phyloP scores from a whole-genome alignment of 2,113 vertebrate species.

The Esox niger region DNA sequence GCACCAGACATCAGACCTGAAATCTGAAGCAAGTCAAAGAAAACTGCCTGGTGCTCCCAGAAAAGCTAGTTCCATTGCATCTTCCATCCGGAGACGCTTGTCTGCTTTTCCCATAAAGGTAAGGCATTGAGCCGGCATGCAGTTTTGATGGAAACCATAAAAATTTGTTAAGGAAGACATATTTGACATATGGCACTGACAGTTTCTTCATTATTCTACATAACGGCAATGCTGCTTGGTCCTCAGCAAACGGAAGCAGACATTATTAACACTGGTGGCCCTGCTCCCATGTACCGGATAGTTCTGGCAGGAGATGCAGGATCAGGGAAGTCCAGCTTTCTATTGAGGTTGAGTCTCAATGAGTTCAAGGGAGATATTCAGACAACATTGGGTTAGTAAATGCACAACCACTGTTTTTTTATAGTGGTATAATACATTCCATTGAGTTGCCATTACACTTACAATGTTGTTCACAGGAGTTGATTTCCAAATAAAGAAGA shows the following conservation, averaged over 20 bases:
- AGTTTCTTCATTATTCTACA: not conserved
- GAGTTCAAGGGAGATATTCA: conserved; percentile 70
- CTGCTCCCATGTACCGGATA: conserved; percentile 60
- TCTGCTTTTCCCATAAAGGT: conserved; percentile 70
- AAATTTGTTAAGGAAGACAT: not conserved
- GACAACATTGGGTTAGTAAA: conserved; percentile 65
- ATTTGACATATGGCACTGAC: not conserved
- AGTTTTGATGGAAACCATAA: too few relatives aligned
- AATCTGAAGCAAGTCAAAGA: conserved; percentile 50
- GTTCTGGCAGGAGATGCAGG: conserved; percentile 72
- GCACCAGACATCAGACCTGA: conserved; percentile 60
- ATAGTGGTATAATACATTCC: too few relatives aligned
- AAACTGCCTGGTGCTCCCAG: conserved; percentile 53
- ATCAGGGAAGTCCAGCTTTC: conserved; percentile 76
- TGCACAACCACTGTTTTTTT: not conserved
- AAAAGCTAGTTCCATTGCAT: conserved; percentile 57
- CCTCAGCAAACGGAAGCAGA: conserved; percentile 36
- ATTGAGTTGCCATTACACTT: not conserved
- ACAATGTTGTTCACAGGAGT: conserved; percentile 55
- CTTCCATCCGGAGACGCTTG: conserved; percentile 69
- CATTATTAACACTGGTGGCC: not conserved
- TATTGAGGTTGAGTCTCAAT: conserved; percentile 67
- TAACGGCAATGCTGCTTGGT: not conserved
- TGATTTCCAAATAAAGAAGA: conserved; percentile 78
- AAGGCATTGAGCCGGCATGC: conserved; percentile 6